A percentile compares a stretch with the other conserved stretches of the same genome.
Conservation (phyloP, 2,113 vertebrate species). For the Tyto alba region DNA sequence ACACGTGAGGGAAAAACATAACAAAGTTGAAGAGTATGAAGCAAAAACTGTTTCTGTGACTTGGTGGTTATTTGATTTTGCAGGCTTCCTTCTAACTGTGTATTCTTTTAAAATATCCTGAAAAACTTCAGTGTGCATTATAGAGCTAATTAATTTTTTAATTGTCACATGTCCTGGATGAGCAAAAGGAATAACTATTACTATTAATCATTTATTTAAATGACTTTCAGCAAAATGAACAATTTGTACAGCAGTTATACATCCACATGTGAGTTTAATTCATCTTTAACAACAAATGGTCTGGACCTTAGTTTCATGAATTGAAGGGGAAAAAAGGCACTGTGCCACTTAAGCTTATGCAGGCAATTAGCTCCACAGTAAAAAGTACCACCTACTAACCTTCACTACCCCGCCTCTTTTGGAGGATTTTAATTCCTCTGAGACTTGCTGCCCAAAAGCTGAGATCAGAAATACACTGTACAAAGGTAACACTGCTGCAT, state of each 20-base stretch:
- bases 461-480: background rate
- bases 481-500: background rate
- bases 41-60: background rate
- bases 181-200: background rate
- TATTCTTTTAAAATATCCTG: background rate
- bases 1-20: background rate
- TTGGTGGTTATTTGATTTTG: background rate
- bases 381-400: background rate
- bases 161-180: background rate
- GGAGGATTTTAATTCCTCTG: background rate
- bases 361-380: background rate
- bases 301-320: background rate
- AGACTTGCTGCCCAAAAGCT: background rate
- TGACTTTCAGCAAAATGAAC: background rate
- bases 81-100: background rate
- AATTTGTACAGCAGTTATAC: background rate
- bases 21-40: background rate
- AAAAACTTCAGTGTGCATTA: background rate
- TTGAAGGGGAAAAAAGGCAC: background rate
- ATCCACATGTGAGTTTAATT: background rate
- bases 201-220: constrained; percentile 8
- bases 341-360: background rate
- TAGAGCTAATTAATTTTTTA: background rate
- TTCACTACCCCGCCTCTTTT: background rate
- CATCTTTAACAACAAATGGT: background rate